Base-by-base conservation (phyloP, 2,888 invertebrate genomes). In the Lasioglossum calceatum region DNA sequence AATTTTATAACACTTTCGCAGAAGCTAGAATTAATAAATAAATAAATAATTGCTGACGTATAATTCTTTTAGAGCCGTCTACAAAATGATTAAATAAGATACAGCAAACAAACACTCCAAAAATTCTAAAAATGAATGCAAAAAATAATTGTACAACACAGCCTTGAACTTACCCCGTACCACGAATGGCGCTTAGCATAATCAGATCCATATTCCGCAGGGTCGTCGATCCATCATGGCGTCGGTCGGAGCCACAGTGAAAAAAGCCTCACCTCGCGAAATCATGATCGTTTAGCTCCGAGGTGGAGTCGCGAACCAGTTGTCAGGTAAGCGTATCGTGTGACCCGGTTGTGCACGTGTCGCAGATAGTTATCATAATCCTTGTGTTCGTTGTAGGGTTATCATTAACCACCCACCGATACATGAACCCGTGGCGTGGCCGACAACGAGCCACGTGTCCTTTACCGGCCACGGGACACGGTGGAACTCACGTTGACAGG, bases 321-420 rank as follows among this genome's bases (percentile, higher is more conserved):
- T 75, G 81, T 80, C 72, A 72, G 79, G 82, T 75, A 85, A 83
- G 64, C 76, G 64, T 76, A 61, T 64, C 67, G 58, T 44, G 54
- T 58, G 67, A 4, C 44, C 70, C 71, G 70, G 8, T 58, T 72
- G 77, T 73, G 64, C 67, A 74, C 73, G 74, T 50, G 64, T 79
- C 58, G 82, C 82, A 70, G 89, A 89, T 89, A 80, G 87, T 89
- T 89, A 90, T 90, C 89, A 87, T 80, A 79, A 82, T 67, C 86
- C 78, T 32, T 76, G 85, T 80, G 87, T 90, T 79, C 77, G 79
- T 82, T 64, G 71, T 64, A 71, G 44, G 90, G 85, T 92, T 91
- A 92, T 91, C 91, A 90, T 92, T 94, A 93, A 94, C 94, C 94
- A 93, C 94, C 93, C 92, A 94, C 94, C 94, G 94, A 94, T 94